Percentiles rank a stretch among this genome's conserved stretches.
Conservation (phyloP, 2,113 vertebrate genomes). For the Chaetodon auriga region DNA sequence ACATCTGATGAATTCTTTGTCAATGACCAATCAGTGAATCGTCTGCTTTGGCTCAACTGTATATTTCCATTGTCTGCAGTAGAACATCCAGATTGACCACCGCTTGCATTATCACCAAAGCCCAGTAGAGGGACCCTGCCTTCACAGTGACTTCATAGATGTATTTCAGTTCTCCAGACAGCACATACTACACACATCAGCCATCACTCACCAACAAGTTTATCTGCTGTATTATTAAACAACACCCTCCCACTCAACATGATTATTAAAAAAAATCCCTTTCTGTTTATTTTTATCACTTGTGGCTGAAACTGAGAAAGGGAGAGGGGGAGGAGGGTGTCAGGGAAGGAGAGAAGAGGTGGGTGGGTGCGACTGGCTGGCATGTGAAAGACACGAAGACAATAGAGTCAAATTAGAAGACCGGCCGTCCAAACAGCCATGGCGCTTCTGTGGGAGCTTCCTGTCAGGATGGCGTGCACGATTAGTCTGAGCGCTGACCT, state of each 20-base stretch:
- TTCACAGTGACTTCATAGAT: conserved; percentile 21
- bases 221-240: conserved; percentile 35
- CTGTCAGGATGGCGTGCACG: conserved; percentile 39
- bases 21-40: neutral
- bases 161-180: conserved; percentile 28
- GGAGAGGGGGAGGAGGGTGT: conserved; percentile 10
- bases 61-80: neutral
- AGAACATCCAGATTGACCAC: neutral
- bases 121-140: conserved; percentile 75
- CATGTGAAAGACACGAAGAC: conserved; percentile 65
- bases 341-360: conserved; percentile 20
- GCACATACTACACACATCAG: neutral
- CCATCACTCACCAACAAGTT: conserved; percentile 35
- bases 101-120: conserved; percentile 43
- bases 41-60: neutral
- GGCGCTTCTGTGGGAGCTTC: conserved; percentile 56
- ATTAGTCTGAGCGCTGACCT: conserved; percentile 46
- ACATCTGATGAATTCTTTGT: neutral
- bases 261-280: conserved; percentile 30
- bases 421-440: conserved; percentile 18
- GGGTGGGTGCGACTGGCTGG: conserved; percentile 40
- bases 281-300: conserved; percentile 44
- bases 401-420: conserved; percentile 60
- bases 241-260: conserved; percentile 43
- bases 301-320: conserved; percentile 28